phyloP scores from a whole-genome alignment of 2,113 vertebrate species.

The Tylochromis polylepis region DNA sequence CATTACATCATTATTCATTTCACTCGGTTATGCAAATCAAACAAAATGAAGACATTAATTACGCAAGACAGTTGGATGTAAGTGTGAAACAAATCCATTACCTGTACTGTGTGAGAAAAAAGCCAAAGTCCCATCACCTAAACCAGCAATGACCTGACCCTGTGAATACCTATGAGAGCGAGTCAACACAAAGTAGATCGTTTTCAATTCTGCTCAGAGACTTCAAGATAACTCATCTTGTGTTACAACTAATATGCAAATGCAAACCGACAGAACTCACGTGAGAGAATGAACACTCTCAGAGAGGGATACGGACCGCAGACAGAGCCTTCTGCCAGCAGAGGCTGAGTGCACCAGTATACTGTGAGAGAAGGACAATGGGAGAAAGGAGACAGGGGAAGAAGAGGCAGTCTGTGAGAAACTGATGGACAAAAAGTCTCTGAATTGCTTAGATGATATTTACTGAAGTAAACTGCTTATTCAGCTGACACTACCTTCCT shows the following conservation, averaged over 20 bases:
- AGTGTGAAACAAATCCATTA: not conserved
- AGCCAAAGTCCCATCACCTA: slow-evolving; percentile 72
- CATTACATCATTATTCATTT: not conserved
- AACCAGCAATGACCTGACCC: slow-evolving; percentile 70
- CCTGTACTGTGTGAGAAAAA: slow-evolving; percentile 71
- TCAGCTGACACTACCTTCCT: slow-evolving; percentile 69
- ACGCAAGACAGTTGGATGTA: not conserved
- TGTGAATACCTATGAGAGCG: slow-evolving; percentile 59
- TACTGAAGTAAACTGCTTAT: not conserved
- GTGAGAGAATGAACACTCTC: slow-evolving; percentile 75
- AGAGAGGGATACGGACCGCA: slow-evolving; percentile 66
- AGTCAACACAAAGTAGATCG: not conserved
- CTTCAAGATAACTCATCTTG: not conserved
- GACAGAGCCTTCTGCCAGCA: slow-evolving; percentile 55
- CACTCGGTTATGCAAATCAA: not conserved
- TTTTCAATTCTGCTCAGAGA: not conserved
- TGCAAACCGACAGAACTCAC: slow-evolving; percentile 49
- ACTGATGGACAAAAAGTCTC: not conserved
- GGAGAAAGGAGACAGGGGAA: not conserved
- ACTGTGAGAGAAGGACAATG: slow-evolving; percentile 36
- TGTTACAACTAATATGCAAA: not conserved
- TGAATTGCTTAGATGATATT: not conserved
- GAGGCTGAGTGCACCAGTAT: slow-evolving; percentile 70
- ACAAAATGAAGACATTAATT: not conserved
- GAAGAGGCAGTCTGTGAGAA: not conserved